Evolutionary conservation across 2,888 invertebrate genomes (phyloP), one percentile per base, ranked within the genome.

Genomic region (Thumatha senex): DNA sequence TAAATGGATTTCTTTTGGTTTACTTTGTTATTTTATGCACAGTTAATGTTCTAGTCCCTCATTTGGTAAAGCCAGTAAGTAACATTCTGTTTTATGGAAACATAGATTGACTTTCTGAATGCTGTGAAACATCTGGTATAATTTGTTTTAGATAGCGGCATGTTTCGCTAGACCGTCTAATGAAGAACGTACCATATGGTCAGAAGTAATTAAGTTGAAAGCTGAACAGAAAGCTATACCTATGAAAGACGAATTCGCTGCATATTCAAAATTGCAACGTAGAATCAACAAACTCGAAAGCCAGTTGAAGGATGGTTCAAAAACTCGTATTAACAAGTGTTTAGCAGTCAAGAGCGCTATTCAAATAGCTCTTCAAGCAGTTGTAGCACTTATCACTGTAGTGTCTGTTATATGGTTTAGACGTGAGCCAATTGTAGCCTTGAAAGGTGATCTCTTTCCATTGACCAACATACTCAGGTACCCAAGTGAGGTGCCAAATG

Each of bases 231-330:
- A 85, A 47, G 59, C 70, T 8, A 76, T 93, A 51, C 92, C 92
- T 8, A 93, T 93, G 84, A 92, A 92, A 54, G 93, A 93, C 59
- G 89, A 93, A 60, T 94, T 94, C 79, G 93, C 93, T 7, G 89
- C 92, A 33, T 93, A 92, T 72, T 92, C 93, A 1, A 93, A 92
- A 74, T 58, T 93, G 33, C 94, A 94, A 70, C 80, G 94, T 39
- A 92, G 85, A 76, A 92, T 94, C 15, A 92, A 91, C 59, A 87
- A 80, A 62, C 70, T 93, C n/a, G 92, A 93, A 66, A 75, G 72
- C 51, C 74, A 88, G 50, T 63, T 93, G 30, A 87, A 89, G 68
- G 86, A 88, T 33, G 76, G 74, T 38, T 80, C 89, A 12, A 85
- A 91, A 48, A 66, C 74, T 8, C 74, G 91, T 4, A 75, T 87